phyloP scores from a whole-genome alignment of 2,888 invertebrate species.

The Agrochola circellaris region DNA sequence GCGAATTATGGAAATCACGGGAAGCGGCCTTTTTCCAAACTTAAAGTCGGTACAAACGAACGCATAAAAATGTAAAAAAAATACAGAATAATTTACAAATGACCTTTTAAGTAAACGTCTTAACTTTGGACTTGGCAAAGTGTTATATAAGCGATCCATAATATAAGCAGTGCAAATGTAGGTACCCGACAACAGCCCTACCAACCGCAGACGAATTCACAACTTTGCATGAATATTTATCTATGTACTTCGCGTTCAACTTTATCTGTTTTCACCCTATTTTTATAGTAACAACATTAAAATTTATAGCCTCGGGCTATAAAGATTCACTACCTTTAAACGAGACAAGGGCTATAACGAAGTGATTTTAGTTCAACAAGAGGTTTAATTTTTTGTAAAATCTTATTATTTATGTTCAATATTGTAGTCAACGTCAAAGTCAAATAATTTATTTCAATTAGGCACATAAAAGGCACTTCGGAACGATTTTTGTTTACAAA shows the following conservation, averaged over 20 bases:
- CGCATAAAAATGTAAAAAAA: not conserved
- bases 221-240: constrained; percentile 70
- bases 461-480: too few relatives aligned
- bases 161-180: constrained; percentile 25
- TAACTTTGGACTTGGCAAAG: constrained; percentile 14
- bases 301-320: constrained; percentile 60
- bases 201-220: constrained; percentile 48
- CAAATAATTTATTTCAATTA: too few relatives aligned
- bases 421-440: not conserved
- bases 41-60: not conserved
- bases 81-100: constrained; percentile 16
- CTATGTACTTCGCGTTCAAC: constrained; percentile 47
- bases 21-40: not conserved
- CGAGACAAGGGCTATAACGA: constrained; percentile 11
- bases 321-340: constrained; percentile 43
- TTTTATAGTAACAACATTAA: constrained; percentile 57
- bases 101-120: constrained; percentile 27
- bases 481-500: too few relatives aligned
- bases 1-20: constrained; percentile 7
- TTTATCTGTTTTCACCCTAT: constrained; percentile 52
- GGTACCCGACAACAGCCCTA: constrained; percentile 7
- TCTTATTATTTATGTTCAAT: constrained; percentile 26
- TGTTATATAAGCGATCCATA: constrained; percentile 5
- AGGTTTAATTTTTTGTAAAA: constrained; percentile 7
- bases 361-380: constrained; percentile 18